Base-by-base conservation (phyloP, 2,888 invertebrate genomes). In the Bhutanitis thaidina region DNA sequence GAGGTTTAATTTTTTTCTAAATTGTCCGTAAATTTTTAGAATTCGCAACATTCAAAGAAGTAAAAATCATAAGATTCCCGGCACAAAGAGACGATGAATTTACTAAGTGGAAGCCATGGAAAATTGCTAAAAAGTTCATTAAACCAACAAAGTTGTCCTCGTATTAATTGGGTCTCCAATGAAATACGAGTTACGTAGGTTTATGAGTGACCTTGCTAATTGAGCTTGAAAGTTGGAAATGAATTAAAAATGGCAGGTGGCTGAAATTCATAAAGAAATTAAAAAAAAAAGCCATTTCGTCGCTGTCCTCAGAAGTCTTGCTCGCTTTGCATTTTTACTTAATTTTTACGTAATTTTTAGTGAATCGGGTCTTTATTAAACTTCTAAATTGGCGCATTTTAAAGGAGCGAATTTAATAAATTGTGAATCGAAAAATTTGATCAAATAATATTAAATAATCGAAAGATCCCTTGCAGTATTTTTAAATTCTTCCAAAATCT, bases 1-100 rank as follows among this genome's bases (percentile, higher is more conserved):
- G 54, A 54, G 50, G 51, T 52, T 60, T 59, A 60, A 61, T 58
- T 59, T 59, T 53, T 59, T 53, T 60, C 56, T 46, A 61, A 64
- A 64, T 60, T 58, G 56, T 55, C 52, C 45, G 44, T 55, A 55
- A 56, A 59, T 63, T 62, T 63, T 59, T 55, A 52, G 39, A 37
- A 10, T 25, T 54, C 44, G 38, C 46, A 45, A 36, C 20, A 43
- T 56, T 54, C 49, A 54, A 59, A 60, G 61, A 53, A 53, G 57
- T 57, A 1, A 12, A 32, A 46, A 38, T 35, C 35, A 25, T 36
- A 13, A 25, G 13, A 35, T n/a, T 36, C n/a, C 1, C 14, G 20
- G 7, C 5, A 20, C 36, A 36, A 36, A 35, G 14, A 35, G 35
- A 35, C 13, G 8, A 5, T n/a, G 29, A 8, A 40, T 20, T 13